Conservation (phyloP, 2,888 invertebrate species). For the Galerucella pusilla region DNA sequence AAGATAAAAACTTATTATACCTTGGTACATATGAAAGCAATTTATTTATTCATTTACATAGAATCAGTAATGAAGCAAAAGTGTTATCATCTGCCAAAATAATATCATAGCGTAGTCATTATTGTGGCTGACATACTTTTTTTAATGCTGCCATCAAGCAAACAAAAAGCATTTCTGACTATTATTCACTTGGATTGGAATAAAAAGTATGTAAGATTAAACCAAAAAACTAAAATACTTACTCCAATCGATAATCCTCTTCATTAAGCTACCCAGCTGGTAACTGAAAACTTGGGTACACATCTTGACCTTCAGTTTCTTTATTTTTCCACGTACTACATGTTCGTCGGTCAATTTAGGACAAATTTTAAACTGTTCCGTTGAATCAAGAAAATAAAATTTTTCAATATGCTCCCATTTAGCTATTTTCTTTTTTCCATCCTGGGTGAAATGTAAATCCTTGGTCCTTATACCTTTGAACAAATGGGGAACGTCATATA, state of each 20-base stretch:
- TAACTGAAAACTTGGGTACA: conserved; percentile 20
- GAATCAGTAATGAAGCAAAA: too few species aligned
- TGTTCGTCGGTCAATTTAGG: conserved; percentile 25
- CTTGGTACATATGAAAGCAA: too few species aligned
- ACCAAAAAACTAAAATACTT: not conserved
- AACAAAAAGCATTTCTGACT: too few species aligned
- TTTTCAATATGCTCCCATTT: conserved; percentile 28
- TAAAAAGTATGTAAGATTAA: not conserved
- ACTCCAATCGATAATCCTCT: conserved; percentile 17
- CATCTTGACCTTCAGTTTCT: conserved; percentile 13
- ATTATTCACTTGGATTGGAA: not conserved
- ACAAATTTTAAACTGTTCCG: conserved; percentile 18
- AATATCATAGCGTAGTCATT: not conserved
- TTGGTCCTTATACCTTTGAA: conserved; percentile 2
- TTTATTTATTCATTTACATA: too few species aligned
- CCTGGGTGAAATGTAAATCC: not conserved
- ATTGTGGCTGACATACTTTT: not conserved
- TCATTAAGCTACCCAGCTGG: conserved; percentile 14
- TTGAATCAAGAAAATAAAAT: conserved; percentile 24
- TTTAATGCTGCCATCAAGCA: not conserved
- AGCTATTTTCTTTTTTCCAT: conserved; percentile 14
- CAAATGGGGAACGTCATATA: conserved; percentile 1
- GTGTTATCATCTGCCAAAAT: not conserved
- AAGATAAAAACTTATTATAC: too few species aligned
- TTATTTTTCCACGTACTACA: conserved; percentile 21